Base-by-base conservation (phyloP, 1,140 invertebrate species). In the Melipona quadrifasciata region DNA sequence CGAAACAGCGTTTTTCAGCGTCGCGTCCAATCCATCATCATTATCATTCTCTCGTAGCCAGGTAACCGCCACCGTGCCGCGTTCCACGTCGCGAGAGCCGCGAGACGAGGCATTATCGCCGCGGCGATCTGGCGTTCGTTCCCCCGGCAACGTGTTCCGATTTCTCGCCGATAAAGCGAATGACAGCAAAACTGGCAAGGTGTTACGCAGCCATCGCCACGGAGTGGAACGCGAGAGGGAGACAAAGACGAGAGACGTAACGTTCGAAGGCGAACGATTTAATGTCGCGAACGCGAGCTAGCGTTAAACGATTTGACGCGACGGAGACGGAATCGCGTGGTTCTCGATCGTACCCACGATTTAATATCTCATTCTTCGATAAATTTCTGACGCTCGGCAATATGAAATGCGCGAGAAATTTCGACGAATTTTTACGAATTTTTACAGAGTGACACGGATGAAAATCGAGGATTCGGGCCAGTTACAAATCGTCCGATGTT, bases 91-190 rank as follows among this genome's bases (percentile, higher is more conserved):
- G 78, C 47, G 61, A 55, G 80, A 82, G 10, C 24, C 78, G 78
- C 47, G 72, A 55, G 80, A 82, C 71, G 64, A 67, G 65, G 77
- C 75, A 76, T 86, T 89, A 89, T 89, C 87, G 80, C n/a, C 58
- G 39, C 21, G 67, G 51, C 70, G 87, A 88, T 82, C 86, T 64
- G 75, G 78, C 79, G 31, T 53, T 61, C 71, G 86, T 80, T 87
- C 68, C n/a, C 55, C 72, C 17, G 71, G 74, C 85, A 64, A 86
- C 85, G 79, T 87, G 74, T 86, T 72, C 67, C 87, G 87, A 89
- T 89, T 89, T 85, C 87, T 75, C 83, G 71, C 80, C 86, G 87
- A 89, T 89, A 89, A 89, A 89, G 14, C 10, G 82, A 83, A 70
- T 68, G 74, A 83, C 64, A 78, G 39, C 47, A 39, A 77, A 67